Evolutionary conservation across 2,113 vertebrate genomes (phyloP).

Genomic region (Hydropotes inermis): DNA sequence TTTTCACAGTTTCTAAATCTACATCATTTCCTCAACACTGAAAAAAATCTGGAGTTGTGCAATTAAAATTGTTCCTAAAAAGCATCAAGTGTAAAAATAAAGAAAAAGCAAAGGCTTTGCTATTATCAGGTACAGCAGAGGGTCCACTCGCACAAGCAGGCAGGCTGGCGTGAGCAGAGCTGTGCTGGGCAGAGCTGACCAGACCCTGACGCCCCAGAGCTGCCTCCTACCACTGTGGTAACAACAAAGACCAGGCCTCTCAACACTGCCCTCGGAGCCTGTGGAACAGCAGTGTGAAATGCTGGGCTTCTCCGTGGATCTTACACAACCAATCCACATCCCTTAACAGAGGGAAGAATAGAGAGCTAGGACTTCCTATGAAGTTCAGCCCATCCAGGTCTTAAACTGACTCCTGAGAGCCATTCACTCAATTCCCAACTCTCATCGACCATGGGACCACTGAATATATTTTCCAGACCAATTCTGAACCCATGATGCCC

Average conservation of each 20-base stretch:
- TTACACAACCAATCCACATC: not conserved
- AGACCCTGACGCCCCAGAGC: not conserved
- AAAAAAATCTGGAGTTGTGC: not conserved
- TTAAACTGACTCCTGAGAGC: not conserved
- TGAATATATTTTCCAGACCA: not conserved
- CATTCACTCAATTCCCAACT: not conserved
- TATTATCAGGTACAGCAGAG: not conserved
- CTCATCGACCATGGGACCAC: not conserved
- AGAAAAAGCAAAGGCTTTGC: not conserved
- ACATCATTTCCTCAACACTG: not conserved
- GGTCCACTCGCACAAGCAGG: not conserved
- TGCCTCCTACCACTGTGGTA: not conserved
- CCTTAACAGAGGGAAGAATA: not conserved
- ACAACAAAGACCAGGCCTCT: not conserved
- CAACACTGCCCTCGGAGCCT: not conserved
- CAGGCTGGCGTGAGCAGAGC: not conserved
- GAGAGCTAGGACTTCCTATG: not conserved
- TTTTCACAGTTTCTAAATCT: conserved; percentile 14
- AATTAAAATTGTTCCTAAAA: conserved; percentile 18
- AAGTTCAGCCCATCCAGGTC: not conserved
- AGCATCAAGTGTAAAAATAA: conserved; percentile 19
- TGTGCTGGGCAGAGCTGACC: not conserved
- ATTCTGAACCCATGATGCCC: not conserved
- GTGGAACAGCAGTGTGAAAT: not conserved
- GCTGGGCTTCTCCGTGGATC: not conserved